phyloP scores from a whole-genome alignment of 2,797 vertebrate species.

The Nyctibius grandis region DNA sequence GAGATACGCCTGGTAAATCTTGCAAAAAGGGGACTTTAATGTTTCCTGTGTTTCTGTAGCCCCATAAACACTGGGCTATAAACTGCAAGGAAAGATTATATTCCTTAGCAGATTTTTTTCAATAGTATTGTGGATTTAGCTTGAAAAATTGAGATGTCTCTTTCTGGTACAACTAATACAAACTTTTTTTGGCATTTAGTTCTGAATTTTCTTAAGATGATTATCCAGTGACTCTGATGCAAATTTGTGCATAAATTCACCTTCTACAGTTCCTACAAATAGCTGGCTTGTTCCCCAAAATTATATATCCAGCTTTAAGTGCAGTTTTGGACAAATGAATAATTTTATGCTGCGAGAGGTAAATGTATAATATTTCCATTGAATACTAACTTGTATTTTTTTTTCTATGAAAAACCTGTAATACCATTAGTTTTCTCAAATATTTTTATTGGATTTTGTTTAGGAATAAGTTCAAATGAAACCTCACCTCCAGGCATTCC shows the following conservation, averaged over 20 bases:
- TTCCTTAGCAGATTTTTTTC: background rate
- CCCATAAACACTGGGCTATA: background rate
- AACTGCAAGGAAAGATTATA: background rate
- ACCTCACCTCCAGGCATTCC: background rate
- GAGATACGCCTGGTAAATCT: background rate
- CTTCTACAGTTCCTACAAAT: background rate
- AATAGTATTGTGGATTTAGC: background rate
- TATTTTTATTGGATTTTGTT: background rate
- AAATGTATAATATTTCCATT: background rate
- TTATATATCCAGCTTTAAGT: background rate
- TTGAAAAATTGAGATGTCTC: background rate
- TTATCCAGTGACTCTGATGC: background rate
- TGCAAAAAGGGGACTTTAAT: background rate
- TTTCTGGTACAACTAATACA: background rate
- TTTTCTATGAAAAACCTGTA: background rate
- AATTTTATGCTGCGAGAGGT: background rate
- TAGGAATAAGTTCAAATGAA: background rate
- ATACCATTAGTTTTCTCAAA: background rate
- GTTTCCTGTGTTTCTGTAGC: background rate
- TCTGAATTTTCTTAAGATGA: background rate
- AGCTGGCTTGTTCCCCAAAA: background rate
- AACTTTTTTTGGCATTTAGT: background rate
- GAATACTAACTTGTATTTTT: background rate
- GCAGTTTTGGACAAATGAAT: background rate
- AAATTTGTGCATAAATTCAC: background rate